phyloP scores from a whole-genome alignment of 2,113 vertebrate species.

The Epinephelus moara region DNA sequence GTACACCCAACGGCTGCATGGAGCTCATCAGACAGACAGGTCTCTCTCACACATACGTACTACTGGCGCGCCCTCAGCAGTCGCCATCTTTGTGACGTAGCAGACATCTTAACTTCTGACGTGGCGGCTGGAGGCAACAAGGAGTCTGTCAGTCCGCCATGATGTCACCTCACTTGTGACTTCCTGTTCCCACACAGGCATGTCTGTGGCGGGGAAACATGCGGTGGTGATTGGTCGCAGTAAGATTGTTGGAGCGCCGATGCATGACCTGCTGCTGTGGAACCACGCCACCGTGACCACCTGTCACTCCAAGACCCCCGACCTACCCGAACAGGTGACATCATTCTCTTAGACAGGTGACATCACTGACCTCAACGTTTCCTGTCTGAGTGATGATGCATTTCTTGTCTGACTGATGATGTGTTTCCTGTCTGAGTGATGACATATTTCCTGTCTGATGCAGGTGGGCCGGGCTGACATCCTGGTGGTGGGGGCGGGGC shows the following conservation, averaged over 20 bases:
- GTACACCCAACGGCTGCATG: constrained; percentile 96
- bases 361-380: neutral
- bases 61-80: no score
- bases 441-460: neutral
- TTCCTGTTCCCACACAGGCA: constrained; percentile 80
- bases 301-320: constrained; percentile 93
- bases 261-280: constrained; percentile 96
- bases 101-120: no score
- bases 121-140: no score
- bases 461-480: constrained; percentile 92
- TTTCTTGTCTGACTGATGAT: neutral
- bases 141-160: no score
- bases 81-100: no score
- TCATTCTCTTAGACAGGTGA: neutral
- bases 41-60: constrained; percentile 48
- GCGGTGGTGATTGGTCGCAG: constrained; percentile 96
- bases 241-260: constrained; percentile 96
- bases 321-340: constrained; percentile 84
- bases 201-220: constrained; percentile 89
- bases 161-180: neutral
- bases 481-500: constrained; percentile 93
- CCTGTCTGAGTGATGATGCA: neutral
- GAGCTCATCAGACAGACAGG: constrained; percentile 95
- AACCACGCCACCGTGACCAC: constrained; percentile 95
- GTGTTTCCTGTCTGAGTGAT: neutral